These are phyloP conservation scores for Meghimatium bilineatum DNA, from an alignment of 2,888 invertebrate genomes.

Conservation along the genomic window DNA sequence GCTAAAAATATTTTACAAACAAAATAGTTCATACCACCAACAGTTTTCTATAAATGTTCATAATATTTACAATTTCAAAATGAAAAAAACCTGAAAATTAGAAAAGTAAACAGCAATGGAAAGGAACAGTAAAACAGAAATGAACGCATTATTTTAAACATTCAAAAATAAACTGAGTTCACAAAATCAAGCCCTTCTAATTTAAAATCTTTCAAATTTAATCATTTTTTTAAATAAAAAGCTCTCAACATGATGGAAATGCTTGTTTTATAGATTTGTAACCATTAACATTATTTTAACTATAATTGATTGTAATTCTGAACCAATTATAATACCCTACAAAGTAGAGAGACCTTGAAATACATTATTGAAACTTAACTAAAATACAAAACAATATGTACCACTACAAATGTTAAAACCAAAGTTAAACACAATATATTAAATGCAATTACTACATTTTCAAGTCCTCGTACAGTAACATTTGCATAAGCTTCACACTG, in stretches of 20 bases:
- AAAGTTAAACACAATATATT: constrained; percentile 29
- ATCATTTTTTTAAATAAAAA: constrained; percentile 8
- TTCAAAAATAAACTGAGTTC: background rate
- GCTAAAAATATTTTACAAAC: background rate
- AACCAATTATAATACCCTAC: constrained; percentile 13
- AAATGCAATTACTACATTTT: constrained; percentile 25
- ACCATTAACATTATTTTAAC: constrained; percentile 21
- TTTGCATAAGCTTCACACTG: background rate
- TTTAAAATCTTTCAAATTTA: constrained; percentile 24
- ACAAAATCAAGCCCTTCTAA: constrained; percentile 11
- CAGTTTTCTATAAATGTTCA: too few species aligned
- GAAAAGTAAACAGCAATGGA: background rate
- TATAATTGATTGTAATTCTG: constrained; percentile 15
- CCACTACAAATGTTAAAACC: constrained; percentile 41
- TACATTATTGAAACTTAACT: constrained; percentile 9
- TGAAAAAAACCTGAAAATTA: background rate
- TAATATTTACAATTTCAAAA: background rate
- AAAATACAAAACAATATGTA: constrained; percentile 21
- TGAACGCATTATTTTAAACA: background rate
- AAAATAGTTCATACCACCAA: background rate
- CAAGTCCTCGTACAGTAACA: background rate
- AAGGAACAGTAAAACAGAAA: background rate
- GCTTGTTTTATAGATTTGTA: background rate
- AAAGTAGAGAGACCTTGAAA: constrained; percentile 8
- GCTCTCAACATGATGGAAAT: constrained; percentile 37